These are phyloP conservation scores for Copidosoma aretas DNA, from an alignment of 2,888 invertebrate species.

Conservation along the genomic window DNA sequence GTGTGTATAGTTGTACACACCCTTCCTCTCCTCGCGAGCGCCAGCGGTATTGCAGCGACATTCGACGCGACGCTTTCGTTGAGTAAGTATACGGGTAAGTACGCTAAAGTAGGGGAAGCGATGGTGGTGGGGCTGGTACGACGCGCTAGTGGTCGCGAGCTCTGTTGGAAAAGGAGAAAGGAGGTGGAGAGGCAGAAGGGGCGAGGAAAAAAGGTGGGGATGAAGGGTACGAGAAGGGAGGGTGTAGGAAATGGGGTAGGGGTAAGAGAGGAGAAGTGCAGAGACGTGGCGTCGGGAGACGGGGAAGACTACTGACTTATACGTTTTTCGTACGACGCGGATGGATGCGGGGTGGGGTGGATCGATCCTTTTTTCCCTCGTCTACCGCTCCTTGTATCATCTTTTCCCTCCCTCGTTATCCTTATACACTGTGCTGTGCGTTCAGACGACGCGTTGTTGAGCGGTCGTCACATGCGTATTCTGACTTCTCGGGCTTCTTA, in stretches of 20 bases:
- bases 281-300: background rate
- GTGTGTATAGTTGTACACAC: background rate
- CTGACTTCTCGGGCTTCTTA: slow-evolving; percentile 41
- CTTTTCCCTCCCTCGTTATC: slow-evolving; percentile 25
- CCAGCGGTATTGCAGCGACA: slow-evolving; percentile 16
- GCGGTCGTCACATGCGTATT: slow-evolving; percentile 23
- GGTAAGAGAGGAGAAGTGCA: background rate
- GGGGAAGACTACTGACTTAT: slow-evolving; percentile 11
- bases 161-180: slow-evolving; percentile 1
- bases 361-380: slow-evolving; percentile 48
- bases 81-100: background rate
- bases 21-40: background rate
- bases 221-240: slow-evolving; percentile 1
- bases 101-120: background rate
- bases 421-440: background rate
- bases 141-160: slow-evolving; percentile 13
- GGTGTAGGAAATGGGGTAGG: background rate
- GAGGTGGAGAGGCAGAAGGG: background rate
- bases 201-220: slow-evolving; percentile 4
- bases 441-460: background rate
- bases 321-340: slow-evolving; percentile 1
- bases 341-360: slow-evolving; percentile 36
- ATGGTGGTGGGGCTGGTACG: slow-evolving; percentile 19
- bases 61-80: slow-evolving; percentile 14
- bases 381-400: slow-evolving; percentile 11